Evolutionary conservation across 2,888 invertebrate species (phyloP).

Genomic region (Argyra leucocephala): DNA sequence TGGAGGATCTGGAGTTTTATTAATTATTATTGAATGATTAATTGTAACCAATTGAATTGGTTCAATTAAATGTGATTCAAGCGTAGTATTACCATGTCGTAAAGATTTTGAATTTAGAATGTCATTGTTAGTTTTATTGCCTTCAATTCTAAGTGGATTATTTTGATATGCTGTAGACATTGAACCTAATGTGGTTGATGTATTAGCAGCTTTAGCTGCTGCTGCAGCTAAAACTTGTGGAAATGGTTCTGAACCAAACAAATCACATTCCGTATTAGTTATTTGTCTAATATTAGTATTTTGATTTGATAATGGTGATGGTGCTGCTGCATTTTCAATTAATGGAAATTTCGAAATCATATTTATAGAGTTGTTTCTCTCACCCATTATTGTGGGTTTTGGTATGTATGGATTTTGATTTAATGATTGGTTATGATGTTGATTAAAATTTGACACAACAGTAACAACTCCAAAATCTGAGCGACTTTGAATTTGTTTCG

Average conservation of each 20-base stretch:
- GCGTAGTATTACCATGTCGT: not conserved
- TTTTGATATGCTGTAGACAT: conserved; percentile 20
- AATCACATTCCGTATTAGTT: conserved; percentile 29
- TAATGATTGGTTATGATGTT: not conserved
- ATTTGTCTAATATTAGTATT: not conserved
- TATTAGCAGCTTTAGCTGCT: conserved; percentile 26
- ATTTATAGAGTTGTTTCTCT: not conserved
- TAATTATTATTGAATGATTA: conserved; percentile 42
- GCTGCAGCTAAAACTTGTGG: conserved; percentile 40
- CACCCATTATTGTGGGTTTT: not conserved
- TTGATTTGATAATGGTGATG: conserved; percentile 8
- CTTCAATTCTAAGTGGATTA: not conserved
- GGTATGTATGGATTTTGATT: not conserved
- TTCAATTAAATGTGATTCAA: conserved; percentile 13
- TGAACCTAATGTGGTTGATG: conserved; percentile 24
- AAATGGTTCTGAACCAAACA: conserved; percentile 43
- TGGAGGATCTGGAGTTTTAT: conserved; percentile 38
- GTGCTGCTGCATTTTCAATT: conserved; percentile 6
- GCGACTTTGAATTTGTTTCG: conserved; percentile 27
- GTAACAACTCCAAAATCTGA: conserved; percentile 34
- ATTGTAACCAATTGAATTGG: conserved; percentile 37
- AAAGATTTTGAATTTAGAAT: not conserved
- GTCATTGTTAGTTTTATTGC: not conserved
- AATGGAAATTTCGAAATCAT: no score
- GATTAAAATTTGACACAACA: conserved; percentile 25